These are phyloP conservation scores for Rhingia campestris DNA, from an alignment of 2,888 invertebrate genomes.

Conservation along the genomic window DNA sequence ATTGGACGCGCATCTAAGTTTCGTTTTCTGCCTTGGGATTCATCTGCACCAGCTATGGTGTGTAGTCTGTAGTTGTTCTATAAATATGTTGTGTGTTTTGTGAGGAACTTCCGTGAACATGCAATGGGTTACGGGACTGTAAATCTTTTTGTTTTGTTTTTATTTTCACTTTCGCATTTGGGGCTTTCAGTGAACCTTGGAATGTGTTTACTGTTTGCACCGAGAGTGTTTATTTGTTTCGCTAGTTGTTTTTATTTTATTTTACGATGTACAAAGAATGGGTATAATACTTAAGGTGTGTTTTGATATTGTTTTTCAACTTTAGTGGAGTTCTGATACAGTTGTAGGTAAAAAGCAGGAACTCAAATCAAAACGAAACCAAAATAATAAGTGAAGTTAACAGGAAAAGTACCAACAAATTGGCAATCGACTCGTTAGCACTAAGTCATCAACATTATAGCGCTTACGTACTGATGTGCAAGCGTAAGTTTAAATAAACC, in stretches of 20 bases:
- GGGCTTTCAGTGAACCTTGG: slow-evolving; percentile 44
- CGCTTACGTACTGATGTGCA: too few species aligned
- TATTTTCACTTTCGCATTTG: slow-evolving; percentile 22
- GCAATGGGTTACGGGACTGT: slow-evolving; percentile 33
- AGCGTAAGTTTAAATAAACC: too few species aligned
- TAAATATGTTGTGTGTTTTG: slow-evolving; percentile 20
- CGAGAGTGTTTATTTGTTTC: slow-evolving; percentile 45
- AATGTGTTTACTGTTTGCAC: slow-evolving; percentile 58
- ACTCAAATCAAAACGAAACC: background rate
- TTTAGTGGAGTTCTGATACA: slow-evolving; percentile 4
- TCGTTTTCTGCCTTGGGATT: slow-evolving; percentile 12
- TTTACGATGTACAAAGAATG: background rate
- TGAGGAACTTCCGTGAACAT: slow-evolving; percentile 59
- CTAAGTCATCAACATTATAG: too few species aligned
- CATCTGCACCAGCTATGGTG: slow-evolving; percentile 20
- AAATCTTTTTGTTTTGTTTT: slow-evolving; percentile 26
- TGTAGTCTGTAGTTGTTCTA: slow-evolving; percentile 21
- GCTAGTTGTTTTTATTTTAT: slow-evolving; percentile 6
- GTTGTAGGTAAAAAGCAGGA: slow-evolving; percentile 28
- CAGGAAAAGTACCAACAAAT: too few species aligned
- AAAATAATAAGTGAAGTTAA: too few species aligned
- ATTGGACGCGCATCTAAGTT: slow-evolving; percentile 12
- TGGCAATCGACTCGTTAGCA: too few species aligned
- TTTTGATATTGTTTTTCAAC: too few species aligned
- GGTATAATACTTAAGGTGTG: too few species aligned